Evolutionary conservation across 2,113 vertebrate species (phyloP).

Genomic region (Piaya cayana): DNA sequence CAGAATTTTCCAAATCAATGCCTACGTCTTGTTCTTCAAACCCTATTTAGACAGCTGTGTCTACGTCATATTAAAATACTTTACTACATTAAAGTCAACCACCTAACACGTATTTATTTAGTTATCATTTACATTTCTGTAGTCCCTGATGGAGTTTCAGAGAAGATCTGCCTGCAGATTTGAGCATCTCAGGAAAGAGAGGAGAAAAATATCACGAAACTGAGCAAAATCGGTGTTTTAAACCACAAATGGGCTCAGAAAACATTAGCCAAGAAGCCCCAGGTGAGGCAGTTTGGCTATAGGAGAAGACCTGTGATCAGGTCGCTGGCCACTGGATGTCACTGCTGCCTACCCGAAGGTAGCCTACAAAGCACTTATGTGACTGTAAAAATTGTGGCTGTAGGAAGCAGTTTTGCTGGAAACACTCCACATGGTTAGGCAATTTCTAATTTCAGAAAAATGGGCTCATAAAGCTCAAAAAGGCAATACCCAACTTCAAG

Average conservation of each 20-base stretch:
- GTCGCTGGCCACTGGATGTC: constrained; percentile 77
- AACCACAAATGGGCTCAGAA: background rate
- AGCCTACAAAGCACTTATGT: constrained; percentile 73
- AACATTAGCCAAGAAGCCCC: background rate
- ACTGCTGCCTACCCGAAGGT: constrained; percentile 76
- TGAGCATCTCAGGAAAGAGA: background rate
- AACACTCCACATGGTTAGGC: constrained; percentile 73
- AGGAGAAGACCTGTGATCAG: constrained; percentile 70
- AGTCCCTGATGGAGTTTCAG: background rate
- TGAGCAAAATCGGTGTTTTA: background rate
- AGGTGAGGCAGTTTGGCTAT: background rate
- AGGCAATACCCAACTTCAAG: constrained; percentile 79
- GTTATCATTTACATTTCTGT: background rate
- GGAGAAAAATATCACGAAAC: no score
- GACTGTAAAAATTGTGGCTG: constrained; percentile 79
- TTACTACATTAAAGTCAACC: background rate
- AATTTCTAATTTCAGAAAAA: constrained; percentile 84
- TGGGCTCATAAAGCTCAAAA: constrained; percentile 80
- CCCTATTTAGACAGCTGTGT: background rate
- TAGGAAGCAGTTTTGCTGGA: constrained; percentile 77
- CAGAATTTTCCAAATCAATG: background rate
- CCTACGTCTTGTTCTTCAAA: background rate
- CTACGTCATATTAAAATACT: background rate
- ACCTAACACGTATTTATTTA: background rate
- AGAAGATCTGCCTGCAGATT: background rate